Conservation (phyloP, 2,797 vertebrate species). For the Malurus leucopterus region DNA sequence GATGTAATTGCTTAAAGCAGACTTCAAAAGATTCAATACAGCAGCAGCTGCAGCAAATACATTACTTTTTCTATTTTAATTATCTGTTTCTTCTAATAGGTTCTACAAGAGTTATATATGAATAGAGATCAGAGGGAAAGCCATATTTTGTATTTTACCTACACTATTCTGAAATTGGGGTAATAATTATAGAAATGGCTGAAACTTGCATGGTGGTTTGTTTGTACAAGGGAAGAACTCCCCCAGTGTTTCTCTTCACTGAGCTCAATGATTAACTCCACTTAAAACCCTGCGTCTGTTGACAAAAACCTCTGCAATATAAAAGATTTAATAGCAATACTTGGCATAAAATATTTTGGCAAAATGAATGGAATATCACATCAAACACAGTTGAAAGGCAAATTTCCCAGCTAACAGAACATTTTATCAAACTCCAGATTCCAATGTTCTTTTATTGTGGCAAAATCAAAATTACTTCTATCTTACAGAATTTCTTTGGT, state of each 20-base stretch:
- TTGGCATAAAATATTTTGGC: conserved; percentile 38
- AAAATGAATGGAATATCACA: conserved; percentile 26
- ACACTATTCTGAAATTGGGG: conserved; percentile 21
- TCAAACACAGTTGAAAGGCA: conserved; percentile 36
- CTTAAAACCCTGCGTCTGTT: conserved; percentile 32
- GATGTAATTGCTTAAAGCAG: conserved; percentile 48
- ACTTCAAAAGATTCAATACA: conserved; percentile 53
- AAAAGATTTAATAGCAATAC: conserved; percentile 45
- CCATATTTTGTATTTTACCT: conserved; percentile 40
- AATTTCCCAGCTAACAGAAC: neutral
- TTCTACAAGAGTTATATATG: conserved; percentile 38
- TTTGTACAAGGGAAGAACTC: conserved; percentile 12
- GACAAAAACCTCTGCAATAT: conserved; percentile 44
- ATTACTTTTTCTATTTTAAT: conserved; percentile 24
- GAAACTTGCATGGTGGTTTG: conserved; percentile 13
- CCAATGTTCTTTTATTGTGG: neutral
- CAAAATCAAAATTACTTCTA: conserved; percentile 20
- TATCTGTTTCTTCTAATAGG: conserved; percentile 33
- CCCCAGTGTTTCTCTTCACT: conserved; percentile 28
- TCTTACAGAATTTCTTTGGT: neutral
- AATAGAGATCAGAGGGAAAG: conserved; percentile 48
- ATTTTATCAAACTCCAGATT: conserved; percentile 45
- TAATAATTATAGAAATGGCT: conserved; percentile 35
- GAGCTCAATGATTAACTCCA: conserved; percentile 54
- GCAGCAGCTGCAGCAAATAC: conserved; percentile 35